Conservation (phyloP, 2,113 vertebrate genomes). For the Mesoclemmys tuberculata region DNA sequence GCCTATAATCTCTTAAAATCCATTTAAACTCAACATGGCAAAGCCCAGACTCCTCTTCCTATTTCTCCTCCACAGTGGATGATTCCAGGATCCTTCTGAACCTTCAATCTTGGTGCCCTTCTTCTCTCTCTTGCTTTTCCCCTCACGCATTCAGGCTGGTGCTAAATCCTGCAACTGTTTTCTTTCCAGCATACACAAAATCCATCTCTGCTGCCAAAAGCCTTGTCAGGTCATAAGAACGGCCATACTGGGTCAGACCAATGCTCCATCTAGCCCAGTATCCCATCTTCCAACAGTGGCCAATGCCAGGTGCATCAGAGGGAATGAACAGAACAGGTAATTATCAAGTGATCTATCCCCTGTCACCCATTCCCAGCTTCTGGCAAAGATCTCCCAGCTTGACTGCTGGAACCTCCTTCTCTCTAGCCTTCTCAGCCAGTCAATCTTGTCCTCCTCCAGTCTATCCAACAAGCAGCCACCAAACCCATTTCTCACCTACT, state of each 20-base stretch:
- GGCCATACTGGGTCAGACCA: too few relatives aligned
- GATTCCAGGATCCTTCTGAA: neutral
- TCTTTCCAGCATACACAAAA: neutral
- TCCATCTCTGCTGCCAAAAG: neutral
- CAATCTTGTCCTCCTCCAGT: neutral
- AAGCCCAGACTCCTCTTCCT: neutral
- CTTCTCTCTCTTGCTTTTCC: neutral
- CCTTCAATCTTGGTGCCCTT: neutral
- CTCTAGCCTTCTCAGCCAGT: neutral
- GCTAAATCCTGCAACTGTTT: slow-evolving; percentile 2
- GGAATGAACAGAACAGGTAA: too few relatives aligned
- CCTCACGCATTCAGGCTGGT: neutral
- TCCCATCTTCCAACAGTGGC: too few relatives aligned
- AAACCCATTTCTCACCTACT: neutral
- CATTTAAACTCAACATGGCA: accelerated
- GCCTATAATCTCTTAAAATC: neutral
- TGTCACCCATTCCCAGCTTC: too few relatives aligned
- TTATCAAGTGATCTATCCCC: too few relatives aligned
- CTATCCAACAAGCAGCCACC: neutral
- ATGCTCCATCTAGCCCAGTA: too few relatives aligned
- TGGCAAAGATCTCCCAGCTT: neutral
- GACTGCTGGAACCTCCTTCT: neutral
- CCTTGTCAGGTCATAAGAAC: neutral
- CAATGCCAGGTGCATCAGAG: too few relatives aligned
- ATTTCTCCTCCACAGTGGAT: neutral